These are phyloP conservation scores for Lithosia quadra DNA, from an alignment of 2,888 invertebrate genomes.

Conservation along the genomic window DNA sequence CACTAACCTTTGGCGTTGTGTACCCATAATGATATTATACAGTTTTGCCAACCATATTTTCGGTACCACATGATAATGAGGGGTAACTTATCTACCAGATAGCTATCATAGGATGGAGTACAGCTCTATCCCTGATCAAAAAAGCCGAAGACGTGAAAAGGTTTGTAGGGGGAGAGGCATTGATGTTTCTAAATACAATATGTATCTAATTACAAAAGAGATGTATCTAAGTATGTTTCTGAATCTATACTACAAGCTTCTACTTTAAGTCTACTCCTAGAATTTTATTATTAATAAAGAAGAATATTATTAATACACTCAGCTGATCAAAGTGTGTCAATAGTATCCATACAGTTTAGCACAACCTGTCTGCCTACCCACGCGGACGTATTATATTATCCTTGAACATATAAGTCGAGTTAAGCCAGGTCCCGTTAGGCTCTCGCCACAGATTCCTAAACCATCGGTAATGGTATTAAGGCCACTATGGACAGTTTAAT, in stretches of 20 bases:
- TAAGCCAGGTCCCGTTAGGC: conserved; percentile 39
- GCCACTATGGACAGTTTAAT: conserved; percentile 42
- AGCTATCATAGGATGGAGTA: too few species aligned
- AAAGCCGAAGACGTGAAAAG: too few species aligned
- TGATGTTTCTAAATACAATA: too few species aligned
- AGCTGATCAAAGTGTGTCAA: conserved; percentile 9
- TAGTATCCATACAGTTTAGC: background rate
- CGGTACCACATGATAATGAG: too few species aligned
- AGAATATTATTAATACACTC: background rate
- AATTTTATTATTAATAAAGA: background rate
- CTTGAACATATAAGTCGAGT: background rate
- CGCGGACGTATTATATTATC: conserved; percentile 8
- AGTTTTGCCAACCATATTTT: too few species aligned
- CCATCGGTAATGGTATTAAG: conserved; percentile 39
- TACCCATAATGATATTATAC: background rate
- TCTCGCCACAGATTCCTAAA: conserved; percentile 49
- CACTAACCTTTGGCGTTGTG: background rate
- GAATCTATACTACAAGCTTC: too few species aligned
- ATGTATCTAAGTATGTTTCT: too few species aligned
- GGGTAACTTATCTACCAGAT: too few species aligned
- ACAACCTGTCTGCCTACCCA: background rate
- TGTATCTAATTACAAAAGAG: too few species aligned
- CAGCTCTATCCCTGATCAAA: too few species aligned
- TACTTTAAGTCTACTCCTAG: too few species aligned
- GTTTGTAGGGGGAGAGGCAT: too few species aligned